Percentiles rank a stretch among this genome's conserved stretches.
phyloP scores from a whole-genome alignment of 53 echinoderm and acorn worm genomes.

The Astropecten irregularis region DNA sequence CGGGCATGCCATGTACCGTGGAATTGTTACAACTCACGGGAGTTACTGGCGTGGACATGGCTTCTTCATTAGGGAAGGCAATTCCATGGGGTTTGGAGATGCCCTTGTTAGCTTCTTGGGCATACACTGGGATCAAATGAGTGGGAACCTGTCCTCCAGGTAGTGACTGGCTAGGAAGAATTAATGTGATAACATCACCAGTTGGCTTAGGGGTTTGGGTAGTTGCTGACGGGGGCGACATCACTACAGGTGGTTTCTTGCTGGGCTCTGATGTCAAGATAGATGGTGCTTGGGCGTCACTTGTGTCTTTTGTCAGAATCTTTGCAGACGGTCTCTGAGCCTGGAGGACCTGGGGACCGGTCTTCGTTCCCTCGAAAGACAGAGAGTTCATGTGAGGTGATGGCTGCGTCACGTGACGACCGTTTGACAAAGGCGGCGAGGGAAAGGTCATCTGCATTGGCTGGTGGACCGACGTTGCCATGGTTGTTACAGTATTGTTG shows the following conservation, averaged over 20 bases:
- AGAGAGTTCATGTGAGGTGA: background rate
- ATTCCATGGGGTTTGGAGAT: background rate
- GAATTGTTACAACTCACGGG: background rate
- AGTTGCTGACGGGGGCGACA: background rate
- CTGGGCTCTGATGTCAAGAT: background rate
- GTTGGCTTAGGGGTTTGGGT: background rate
- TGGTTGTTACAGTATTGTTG: background rate
- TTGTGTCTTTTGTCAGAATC: background rate
- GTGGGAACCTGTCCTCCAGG: conserved; percentile 82
- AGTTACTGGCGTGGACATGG: background rate
- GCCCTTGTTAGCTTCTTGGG: conserved; percentile 28
- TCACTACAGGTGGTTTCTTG: conserved; percentile 5
- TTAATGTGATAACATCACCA: conserved; percentile 67
- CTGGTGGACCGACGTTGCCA: background rate
- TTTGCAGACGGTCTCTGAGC: background rate
- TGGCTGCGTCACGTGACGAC: background rate
- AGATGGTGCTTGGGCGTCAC: background rate
- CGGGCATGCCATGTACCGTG: background rate
- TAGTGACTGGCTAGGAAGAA: conserved; percentile 71
- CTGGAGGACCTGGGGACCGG: background rate
- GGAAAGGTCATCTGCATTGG: conserved; percentile 24
- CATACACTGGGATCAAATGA: conserved; percentile 86
- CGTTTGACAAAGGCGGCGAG: conserved; percentile 38
- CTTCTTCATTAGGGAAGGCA: background rate
- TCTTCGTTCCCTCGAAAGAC: conserved; percentile 4